Evolutionary conservation across 2,797 vertebrate genomes (phyloP).

Genomic region (Prunella strophiata): DNA sequence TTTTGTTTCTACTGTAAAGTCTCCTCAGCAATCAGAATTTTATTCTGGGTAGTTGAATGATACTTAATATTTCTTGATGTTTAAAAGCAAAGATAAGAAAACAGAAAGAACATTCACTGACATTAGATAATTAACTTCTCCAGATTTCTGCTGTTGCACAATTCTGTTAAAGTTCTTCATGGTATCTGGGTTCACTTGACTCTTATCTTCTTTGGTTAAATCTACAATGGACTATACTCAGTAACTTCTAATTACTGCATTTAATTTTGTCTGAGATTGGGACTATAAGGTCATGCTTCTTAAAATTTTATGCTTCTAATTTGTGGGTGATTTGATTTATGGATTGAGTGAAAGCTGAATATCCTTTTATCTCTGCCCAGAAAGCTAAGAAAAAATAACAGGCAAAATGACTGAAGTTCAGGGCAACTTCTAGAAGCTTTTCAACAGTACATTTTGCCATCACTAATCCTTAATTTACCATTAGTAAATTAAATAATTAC

Average conservation of each 20-base stretch:
- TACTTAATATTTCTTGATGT: neutral
- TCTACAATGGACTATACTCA: neutral
- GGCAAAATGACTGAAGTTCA: neutral
- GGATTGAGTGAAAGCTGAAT: neutral
- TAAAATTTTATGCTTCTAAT: neutral
- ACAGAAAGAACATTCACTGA: neutral
- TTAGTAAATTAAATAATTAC: neutral
- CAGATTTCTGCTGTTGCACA: neutral
- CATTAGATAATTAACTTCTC: neutral
- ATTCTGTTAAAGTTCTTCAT: neutral
- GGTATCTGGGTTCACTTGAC: neutral
- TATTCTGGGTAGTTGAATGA: neutral
- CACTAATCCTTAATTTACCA: neutral
- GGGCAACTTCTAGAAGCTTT: neutral
- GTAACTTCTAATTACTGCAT: neutral
- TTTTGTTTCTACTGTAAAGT: neutral
- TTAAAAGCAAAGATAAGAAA: neutral
- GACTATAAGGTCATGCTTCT: neutral
- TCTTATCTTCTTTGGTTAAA: neutral
- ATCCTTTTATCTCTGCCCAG: neutral
- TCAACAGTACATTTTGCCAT: neutral
- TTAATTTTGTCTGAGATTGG: neutral
- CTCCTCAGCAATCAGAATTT: neutral
- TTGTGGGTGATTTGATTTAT: neutral
- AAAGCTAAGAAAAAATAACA: neutral